Conservation (phyloP, 2,797 vertebrate genomes). For the Novumbra hubbsi region DNA sequence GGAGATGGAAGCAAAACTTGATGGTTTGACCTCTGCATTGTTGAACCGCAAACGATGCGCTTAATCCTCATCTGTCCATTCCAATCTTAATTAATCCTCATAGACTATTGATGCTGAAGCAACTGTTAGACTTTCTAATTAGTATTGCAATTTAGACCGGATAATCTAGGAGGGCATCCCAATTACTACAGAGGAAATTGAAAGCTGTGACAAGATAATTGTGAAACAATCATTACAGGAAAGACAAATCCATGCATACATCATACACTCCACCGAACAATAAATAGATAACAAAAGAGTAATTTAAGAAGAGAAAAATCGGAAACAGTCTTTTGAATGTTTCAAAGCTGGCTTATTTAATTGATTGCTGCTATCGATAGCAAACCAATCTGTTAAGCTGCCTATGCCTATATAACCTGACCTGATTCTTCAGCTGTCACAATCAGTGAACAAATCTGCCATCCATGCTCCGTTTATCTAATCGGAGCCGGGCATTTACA, state of each 20-base stretch:
- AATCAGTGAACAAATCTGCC: conserved; percentile 90
- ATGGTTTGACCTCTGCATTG: conserved; percentile 77
- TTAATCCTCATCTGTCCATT: conserved; percentile 92
- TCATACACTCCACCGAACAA: conserved; percentile 35
- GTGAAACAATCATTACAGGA: conserved; percentile 69
- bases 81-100: conserved; percentile 98
- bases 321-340: conserved; percentile 57
- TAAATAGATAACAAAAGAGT: conserved; percentile 61
- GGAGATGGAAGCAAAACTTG: conserved; percentile 58
- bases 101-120: conserved; percentile 92
- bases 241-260: conserved; percentile 61
- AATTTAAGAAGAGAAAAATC: conserved; percentile 43
- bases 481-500: conserved; percentile 74
- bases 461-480: conserved; percentile 79
- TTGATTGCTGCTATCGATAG: conserved; percentile 90
- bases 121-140: conserved; percentile 98
- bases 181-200: conserved; percentile 86
- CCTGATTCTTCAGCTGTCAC: conserved; percentile 95
- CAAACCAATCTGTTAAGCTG: conserved; percentile 83
- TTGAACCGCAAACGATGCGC: conserved; percentile 86
- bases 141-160: conserved; percentile 92
- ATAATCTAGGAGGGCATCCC: conserved; percentile 81
- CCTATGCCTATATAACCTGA: conserved; percentile 93
- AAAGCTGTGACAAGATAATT: conserved; percentile 73
- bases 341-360: conserved; percentile 66